Conservation (phyloP, 2,113 vertebrate species). For the Pardalotus punctatus region DNA sequence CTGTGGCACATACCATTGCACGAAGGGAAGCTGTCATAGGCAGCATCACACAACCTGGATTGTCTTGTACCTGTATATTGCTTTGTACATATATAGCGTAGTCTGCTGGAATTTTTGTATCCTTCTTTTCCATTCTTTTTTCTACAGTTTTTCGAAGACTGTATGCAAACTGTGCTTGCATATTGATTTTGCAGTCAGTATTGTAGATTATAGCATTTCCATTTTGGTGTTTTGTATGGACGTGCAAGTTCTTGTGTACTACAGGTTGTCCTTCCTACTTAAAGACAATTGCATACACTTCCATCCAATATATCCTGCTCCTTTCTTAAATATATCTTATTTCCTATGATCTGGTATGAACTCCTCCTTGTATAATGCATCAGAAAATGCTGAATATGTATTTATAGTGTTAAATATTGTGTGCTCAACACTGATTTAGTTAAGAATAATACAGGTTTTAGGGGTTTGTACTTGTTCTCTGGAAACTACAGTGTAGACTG, state of each 20-base stretch:
- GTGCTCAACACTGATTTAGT: slow-evolving; percentile 48
- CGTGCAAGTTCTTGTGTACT: neutral
- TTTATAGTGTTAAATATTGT: slow-evolving; percentile 61
- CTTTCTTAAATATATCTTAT: neutral
- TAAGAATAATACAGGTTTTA: slow-evolving; percentile 43
- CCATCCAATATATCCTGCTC: neutral
- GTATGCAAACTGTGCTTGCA: slow-evolving; percentile 3
- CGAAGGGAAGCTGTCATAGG: neutral
- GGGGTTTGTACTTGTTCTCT: slow-evolving; percentile 77
- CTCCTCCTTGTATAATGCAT: slow-evolving; percentile 33
- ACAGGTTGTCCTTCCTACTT: neutral
- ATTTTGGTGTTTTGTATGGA: neutral
- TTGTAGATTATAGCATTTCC: neutral
- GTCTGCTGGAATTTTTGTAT: slow-evolving; percentile 25
- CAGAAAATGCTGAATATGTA: slow-evolving; percentile 6
- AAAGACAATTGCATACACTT: neutral
- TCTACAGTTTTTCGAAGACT: slow-evolving; percentile 6
- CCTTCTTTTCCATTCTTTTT: neutral
- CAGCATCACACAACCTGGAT: neutral
- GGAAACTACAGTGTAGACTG: slow-evolving; percentile 74
- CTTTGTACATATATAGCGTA: slow-evolving; percentile 33
- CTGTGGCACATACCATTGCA: neutral
- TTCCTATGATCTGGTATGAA: neutral
- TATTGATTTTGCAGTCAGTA: slow-evolving; percentile 20
- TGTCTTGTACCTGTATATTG: neutral